These are phyloP conservation scores for Choloepus didactylus DNA, from an alignment of 2,797 vertebrate species.

Conservation along the genomic window DNA sequence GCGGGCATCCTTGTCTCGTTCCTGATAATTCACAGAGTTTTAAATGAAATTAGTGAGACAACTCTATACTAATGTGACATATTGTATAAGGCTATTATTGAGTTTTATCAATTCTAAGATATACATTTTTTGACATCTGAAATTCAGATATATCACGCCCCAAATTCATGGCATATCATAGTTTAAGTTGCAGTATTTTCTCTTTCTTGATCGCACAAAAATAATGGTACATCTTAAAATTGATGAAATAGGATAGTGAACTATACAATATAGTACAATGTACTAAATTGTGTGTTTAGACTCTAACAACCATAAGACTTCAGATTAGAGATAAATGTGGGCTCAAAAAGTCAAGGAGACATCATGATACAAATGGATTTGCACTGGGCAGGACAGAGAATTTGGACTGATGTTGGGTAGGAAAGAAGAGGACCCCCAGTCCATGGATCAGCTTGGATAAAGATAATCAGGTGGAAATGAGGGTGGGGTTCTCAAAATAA, in stretches of 20 bases:
- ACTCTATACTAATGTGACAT: neutral
- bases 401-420: neutral
- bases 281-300: neutral
- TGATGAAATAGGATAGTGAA: neutral
- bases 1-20: no score
- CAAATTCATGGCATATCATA: neutral
- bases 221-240: neutral
- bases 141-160: neutral
- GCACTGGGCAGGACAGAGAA: neutral
- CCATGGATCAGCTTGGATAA: neutral
- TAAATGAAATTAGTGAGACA: neutral
- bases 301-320: conserved; percentile 11
- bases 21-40: neutral
- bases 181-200: conserved; percentile 33
- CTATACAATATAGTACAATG: neutral
- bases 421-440: neutral
- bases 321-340: neutral
- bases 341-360: neutral
- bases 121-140: neutral
- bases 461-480: neutral
- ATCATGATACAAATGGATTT: neutral
- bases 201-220: neutral
- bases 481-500: neutral
- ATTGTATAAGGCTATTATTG: neutral
- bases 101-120: conserved; percentile 3